Conservation (phyloP, 35 echinoderm and acorn worm genomes). For the Lytechinus variegatus region DNA sequence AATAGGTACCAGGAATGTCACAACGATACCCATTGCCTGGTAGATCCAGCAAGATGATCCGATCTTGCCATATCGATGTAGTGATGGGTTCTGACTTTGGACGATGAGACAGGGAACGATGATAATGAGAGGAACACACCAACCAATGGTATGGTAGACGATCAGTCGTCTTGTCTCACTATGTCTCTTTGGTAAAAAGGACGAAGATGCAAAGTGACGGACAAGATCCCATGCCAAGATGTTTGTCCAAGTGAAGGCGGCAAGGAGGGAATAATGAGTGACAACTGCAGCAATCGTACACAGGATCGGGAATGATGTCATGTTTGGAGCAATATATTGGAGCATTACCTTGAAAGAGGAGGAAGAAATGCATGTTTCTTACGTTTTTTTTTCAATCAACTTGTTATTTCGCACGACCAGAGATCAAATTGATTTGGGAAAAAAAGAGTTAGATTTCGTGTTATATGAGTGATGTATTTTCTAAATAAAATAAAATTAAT, state of each 20-base stretch:
- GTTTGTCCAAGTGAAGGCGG: constrained; percentile 22
- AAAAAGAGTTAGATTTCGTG: no score
- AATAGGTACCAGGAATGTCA: constrained; percentile 6
- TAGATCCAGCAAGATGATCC: constrained; percentile 21
- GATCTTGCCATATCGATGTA: background rate
- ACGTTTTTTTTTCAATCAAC: no score
- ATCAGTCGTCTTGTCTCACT: background rate
- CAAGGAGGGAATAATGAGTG: constrained; percentile 21
- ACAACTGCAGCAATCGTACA: background rate
- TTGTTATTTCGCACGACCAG: no score
- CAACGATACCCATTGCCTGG: background rate
- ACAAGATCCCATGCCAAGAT: constrained; percentile 28
- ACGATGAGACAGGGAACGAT: background rate
- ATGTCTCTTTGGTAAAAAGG: background rate
- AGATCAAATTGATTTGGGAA: no score
- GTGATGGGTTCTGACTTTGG: background rate
- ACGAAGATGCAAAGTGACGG: background rate
- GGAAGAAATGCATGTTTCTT: no score
- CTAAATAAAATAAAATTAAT: no score
- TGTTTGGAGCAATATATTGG: background rate
- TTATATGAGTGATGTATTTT: no score
- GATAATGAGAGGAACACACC: constrained; percentile 15
- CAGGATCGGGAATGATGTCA: background rate
- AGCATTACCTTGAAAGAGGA: background rate
- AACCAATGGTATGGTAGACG: background rate